These are phyloP conservation scores for Spondyliosoma cantharus DNA, from an alignment of 2,797 vertebrate genomes.

Conservation along the genomic window DNA sequence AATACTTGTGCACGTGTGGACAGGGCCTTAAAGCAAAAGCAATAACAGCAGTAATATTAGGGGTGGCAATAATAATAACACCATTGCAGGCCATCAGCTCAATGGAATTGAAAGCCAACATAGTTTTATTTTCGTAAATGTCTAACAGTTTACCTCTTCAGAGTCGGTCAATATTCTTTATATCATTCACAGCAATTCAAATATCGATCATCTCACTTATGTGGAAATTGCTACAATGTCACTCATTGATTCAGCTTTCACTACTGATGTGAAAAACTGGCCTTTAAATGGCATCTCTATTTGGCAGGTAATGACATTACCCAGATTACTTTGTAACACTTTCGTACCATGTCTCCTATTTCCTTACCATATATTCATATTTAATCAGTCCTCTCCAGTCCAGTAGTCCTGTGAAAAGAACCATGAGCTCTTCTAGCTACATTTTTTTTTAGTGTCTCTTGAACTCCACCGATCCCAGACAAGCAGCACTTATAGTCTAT, in stretches of 20 bases:
- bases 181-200: slow-evolving; percentile 45
- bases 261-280: slow-evolving; percentile 42
- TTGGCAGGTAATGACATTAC: slow-evolving; percentile 31
- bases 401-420: slow-evolving; percentile 50
- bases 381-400: slow-evolving; percentile 61
- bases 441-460: slow-evolving; percentile 15
- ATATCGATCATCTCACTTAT: slow-evolving; percentile 44
- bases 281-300: slow-evolving; percentile 49
- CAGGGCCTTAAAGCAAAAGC: neutral
- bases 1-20: too few species aligned
- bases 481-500: slow-evolving; percentile 44
- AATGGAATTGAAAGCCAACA: slow-evolving; percentile 2
- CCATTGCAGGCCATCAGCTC: neutral
- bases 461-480: slow-evolving; percentile 22
- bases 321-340: slow-evolving; percentile 22
- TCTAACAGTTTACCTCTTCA: slow-evolving; percentile 21
- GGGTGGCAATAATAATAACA: neutral
- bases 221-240: slow-evolving; percentile 44
- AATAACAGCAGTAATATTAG: neutral
- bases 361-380: slow-evolving; percentile 57
- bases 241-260: slow-evolving; percentile 43
- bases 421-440: slow-evolving; percentile 17
- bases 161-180: slow-evolving; percentile 38
- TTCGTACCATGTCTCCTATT: slow-evolving; percentile 18
- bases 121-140: slow-evolving; percentile 14